Base-by-base conservation (phyloP, 1,140 invertebrate genomes). In the Panagrolaimus sp. region DNA sequence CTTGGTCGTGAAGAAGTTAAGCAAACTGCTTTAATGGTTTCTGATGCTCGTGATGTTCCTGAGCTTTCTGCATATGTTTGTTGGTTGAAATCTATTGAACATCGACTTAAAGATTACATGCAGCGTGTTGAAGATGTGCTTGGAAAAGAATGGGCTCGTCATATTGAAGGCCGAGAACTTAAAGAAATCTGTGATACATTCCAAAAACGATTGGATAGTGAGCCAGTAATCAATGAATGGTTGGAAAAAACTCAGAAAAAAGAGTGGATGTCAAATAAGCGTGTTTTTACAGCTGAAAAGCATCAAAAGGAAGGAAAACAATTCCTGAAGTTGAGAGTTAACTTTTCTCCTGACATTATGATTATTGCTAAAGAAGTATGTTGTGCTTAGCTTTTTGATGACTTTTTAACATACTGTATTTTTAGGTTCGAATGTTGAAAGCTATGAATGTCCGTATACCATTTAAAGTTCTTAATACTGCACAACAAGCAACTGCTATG, bases 141-240 rank as follows among this genome's bases (percentile, higher is more conserved):
- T 85, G 85, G 93, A 13, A 95, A 96, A 85, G 94, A 93, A 43
- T 99, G 96, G 96, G 94, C 97, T 84, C 95, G 93, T 79, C 94
- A 99, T 83, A 93, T 98, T 31, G 96, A 99, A 84, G 96, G 96
- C 62, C 93, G 74, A 13, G 96, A 97, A 83, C 85, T 99, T 48
- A 98, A 98, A 86, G 91, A 89, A 9, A 94, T 98, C 84, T 94
- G 94, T 11, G 96, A 98, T 77, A 96, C 92, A 84, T 98, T 99
- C 84, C 89, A 93, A 31, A 84, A 91, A 45, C 98, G 98, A 84
- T 93, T 95, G 76, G 97, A 95, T 5, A 74, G 78, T 5, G 90
- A 92, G 82, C 91, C 93, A 80, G 92, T 98, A 53, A 98, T 98
- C 84, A 93, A 97, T 79, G 94, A 97, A 75, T 99, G 96, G 96